A percentile compares a stretch with the other conserved stretches of the same genome.
These are phyloP conservation scores for Tauraco hartlaubi DNA, from an alignment of 2,797 vertebrate species.

Conservation along the genomic window DNA sequence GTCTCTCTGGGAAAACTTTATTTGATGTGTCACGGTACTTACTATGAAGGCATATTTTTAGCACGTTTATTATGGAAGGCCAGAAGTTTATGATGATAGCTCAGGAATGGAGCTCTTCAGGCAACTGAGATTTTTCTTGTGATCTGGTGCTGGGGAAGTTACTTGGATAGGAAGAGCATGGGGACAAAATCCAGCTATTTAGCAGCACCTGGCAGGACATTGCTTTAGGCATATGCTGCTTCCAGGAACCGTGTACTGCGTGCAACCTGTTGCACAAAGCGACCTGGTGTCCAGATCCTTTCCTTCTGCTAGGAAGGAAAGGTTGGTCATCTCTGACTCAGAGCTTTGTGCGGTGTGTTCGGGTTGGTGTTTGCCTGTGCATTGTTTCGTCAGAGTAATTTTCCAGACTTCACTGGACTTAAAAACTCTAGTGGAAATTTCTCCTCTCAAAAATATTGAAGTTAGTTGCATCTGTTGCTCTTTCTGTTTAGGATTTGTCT, in stretches of 20 bases:
- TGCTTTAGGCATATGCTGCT: background rate
- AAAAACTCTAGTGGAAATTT: background rate
- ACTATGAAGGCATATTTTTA: background rate
- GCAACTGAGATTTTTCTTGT: background rate
- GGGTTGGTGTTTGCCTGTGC: background rate
- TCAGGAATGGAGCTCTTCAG: background rate
- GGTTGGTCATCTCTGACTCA: background rate
- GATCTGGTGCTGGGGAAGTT: background rate
- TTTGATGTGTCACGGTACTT: background rate
- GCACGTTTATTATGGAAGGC: background rate
- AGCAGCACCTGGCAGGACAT: background rate
- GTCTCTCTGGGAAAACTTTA: background rate
- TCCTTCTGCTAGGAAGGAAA: background rate
- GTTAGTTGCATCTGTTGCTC: background rate
- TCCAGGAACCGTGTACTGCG: background rate
- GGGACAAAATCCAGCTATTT: background rate
- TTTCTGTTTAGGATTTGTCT: background rate
- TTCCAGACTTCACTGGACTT: background rate
- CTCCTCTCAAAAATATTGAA: background rate
- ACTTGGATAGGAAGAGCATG: background rate
- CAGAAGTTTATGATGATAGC: background rate
- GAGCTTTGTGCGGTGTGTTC: background rate
- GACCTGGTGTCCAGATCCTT: background rate
- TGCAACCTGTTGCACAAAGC: background rate
- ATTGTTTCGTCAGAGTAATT: background rate